phyloP scores from a whole-genome alignment of 2,113 vertebrate species.

The Rhinolophus sinicus region DNA sequence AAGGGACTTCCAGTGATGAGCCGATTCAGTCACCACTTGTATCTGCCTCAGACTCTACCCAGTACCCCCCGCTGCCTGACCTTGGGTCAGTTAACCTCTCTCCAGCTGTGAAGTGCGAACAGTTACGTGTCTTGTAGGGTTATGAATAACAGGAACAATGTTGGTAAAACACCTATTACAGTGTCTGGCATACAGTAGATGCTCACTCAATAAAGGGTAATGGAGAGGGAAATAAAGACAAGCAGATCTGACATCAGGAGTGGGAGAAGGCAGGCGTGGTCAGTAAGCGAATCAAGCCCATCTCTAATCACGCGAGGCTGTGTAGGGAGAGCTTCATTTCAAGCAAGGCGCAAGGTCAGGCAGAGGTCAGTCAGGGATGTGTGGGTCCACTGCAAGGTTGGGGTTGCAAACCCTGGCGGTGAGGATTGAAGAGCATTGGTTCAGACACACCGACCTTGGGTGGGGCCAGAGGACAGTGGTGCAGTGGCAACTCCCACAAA shows the following conservation, averaged over 20 bases:
- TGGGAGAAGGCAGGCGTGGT: not conserved
- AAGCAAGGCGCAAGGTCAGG: not conserved
- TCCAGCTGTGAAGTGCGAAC: not conserved
- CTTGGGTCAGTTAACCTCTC: not conserved
- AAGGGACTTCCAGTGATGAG: not conserved
- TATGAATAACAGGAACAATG: not conserved
- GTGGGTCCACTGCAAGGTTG: not conserved
- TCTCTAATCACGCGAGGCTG: too few relatives aligned
- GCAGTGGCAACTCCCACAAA: not conserved
- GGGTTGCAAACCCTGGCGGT: not conserved
- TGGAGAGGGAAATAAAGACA: not conserved
- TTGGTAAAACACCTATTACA: not conserved
- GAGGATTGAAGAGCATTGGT: not conserved
- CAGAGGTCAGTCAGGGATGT: not conserved
- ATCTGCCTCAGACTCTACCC: not conserved
- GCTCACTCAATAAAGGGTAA: not conserved
- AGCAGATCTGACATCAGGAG: not conserved
- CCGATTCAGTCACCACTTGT: too few relatives aligned
- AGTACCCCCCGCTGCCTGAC: not conserved
- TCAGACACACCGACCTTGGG: too few relatives aligned
- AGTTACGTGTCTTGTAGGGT: not conserved
- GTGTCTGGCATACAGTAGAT: not conserved
- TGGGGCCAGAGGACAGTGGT: not conserved
- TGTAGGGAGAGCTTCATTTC: not conserved
- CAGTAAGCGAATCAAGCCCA: not conserved